Percentiles rank a stretch among this genome's conserved stretches.
These are phyloP conservation scores for Cerceris rybyensis DNA, from an alignment of 2,888 invertebrate species.

Conservation along the genomic window DNA sequence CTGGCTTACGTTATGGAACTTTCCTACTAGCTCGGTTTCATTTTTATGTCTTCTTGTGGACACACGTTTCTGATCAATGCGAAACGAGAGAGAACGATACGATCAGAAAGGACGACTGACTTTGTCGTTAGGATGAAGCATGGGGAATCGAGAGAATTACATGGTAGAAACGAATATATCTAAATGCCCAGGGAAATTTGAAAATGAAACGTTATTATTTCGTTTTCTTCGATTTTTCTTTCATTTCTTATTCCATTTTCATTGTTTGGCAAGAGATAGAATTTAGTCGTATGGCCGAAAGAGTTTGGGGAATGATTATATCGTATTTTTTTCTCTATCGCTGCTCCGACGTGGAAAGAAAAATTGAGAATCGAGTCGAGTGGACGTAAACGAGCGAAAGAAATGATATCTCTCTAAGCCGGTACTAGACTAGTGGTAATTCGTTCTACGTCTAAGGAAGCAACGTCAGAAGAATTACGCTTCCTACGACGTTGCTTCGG, in stretches of 20 bases:
- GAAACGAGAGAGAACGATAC: constrained; percentile 24
- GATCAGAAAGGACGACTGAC: constrained; percentile 10
- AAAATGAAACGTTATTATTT: not conserved
- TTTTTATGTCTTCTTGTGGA: constrained; percentile 1
- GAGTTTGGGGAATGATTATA: constrained; percentile 15
- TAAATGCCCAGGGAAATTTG: constrained; percentile 32
- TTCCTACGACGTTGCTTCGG: constrained; percentile 3
- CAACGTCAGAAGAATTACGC: constrained; percentile 8
- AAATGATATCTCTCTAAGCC: constrained; percentile 40
- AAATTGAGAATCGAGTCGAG: constrained; percentile 39
- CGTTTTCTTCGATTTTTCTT: too few species aligned
- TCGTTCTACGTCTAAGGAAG: not conserved
- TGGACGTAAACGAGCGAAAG: constrained; percentile 32
- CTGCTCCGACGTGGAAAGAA: constrained; percentile 29
- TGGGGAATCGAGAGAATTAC: constrained; percentile 66
- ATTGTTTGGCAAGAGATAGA: constrained; percentile 5
- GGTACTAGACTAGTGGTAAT: constrained; percentile 46
- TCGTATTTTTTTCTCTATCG: constrained; percentile 19
- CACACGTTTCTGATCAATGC: constrained; percentile 9
- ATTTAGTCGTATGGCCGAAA: constrained; percentile 3
- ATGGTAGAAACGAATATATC: constrained; percentile 41
- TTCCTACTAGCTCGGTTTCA: not conserved
- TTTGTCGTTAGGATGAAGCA: constrained; percentile 33
- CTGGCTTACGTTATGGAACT: not conserved
- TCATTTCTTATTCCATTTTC: too few species aligned